A percentile compares a stretch with the other conserved stretches of the same genome.
Evolutionary conservation across 2,113 vertebrate species (phyloP).

Genomic region (Turdus rufiventris): DNA sequence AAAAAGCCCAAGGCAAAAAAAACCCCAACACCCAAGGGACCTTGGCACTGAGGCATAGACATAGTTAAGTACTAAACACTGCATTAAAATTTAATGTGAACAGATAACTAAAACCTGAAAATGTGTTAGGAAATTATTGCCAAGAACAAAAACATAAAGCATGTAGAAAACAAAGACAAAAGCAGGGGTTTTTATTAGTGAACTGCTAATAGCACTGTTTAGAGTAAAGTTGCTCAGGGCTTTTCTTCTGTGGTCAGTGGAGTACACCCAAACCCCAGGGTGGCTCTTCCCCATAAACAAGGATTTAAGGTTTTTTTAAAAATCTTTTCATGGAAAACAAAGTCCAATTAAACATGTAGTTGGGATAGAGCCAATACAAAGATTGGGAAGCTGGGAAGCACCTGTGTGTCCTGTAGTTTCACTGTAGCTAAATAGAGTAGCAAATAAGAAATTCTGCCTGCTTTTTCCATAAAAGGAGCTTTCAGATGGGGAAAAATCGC

Average conservation of each 20-base stretch:
- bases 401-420: not conserved
- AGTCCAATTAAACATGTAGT: not conserved
- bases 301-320: not conserved
- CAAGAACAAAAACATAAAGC: not conserved
- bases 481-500: not conserved
- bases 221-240: not conserved
- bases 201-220: not conserved
- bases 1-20: accelerated
- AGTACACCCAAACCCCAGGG: not conserved
- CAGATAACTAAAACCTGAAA: not conserved
- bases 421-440: not conserved
- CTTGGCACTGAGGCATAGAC: not conserved
- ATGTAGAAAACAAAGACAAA: not conserved
- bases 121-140: not conserved
- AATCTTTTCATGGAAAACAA: not conserved
- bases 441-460: not conserved
- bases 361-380: not conserved
- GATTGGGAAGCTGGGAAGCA: not conserved
- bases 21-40: accelerated
- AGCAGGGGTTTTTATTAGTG: not conserved
- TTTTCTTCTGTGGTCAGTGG: not conserved
- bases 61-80: not conserved
- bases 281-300: not conserved
- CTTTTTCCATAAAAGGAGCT: not conserved
- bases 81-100: not conserved